These are phyloP conservation scores for Hirtodrosophila trivittata DNA, from an alignment of 2,888 invertebrate species.

Conservation along the genomic window DNA sequence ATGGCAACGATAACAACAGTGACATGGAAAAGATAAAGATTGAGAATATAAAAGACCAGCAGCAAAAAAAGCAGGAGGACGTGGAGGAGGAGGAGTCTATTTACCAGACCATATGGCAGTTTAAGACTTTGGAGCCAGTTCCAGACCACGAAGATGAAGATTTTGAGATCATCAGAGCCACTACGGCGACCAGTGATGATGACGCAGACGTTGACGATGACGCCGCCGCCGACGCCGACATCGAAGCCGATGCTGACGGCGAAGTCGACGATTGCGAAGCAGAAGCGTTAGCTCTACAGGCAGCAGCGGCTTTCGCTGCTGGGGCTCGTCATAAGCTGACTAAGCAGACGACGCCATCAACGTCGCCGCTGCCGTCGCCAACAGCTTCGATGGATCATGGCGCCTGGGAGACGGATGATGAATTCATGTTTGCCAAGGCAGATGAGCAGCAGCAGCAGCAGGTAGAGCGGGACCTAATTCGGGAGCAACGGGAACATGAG, in stretches of 20 bases:
- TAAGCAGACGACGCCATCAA: slow-evolving; percentile 44
- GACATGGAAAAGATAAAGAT: slow-evolving; percentile 7
- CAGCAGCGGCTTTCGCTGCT: slow-evolving; percentile 62
- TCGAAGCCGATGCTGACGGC: slow-evolving; percentile 21
- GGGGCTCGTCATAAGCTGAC: slow-evolving; percentile 61
- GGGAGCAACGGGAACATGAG: background rate
- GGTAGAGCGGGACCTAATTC: background rate
- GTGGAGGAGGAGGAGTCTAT: slow-evolving; percentile 80
- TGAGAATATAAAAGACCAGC: slow-evolving; percentile 13
- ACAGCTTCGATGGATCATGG: slow-evolving; percentile 79
- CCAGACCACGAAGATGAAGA: slow-evolving; percentile 45
- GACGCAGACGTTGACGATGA: slow-evolving; percentile 32
- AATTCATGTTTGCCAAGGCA: slow-evolving; percentile 81
- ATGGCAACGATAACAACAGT: slow-evolving; percentile 12
- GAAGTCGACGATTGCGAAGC: slow-evolving; percentile 34
- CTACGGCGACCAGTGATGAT: slow-evolving; percentile 28
- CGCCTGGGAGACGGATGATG: slow-evolving; percentile 84
- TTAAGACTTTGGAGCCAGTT: slow-evolving; percentile 77
- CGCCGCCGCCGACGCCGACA: slow-evolving; percentile 38
- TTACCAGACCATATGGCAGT: slow-evolving; percentile 84
- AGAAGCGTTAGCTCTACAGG: slow-evolving; percentile 52
- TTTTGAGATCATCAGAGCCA: slow-evolving; percentile 49
- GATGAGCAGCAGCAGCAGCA: slow-evolving; percentile 8
- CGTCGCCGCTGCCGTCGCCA: slow-evolving; percentile 57
- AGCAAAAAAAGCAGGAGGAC: slow-evolving; percentile 9